phyloP scores from a whole-genome alignment of 2,113 vertebrate species.

The Haemorhous mexicanus region DNA sequence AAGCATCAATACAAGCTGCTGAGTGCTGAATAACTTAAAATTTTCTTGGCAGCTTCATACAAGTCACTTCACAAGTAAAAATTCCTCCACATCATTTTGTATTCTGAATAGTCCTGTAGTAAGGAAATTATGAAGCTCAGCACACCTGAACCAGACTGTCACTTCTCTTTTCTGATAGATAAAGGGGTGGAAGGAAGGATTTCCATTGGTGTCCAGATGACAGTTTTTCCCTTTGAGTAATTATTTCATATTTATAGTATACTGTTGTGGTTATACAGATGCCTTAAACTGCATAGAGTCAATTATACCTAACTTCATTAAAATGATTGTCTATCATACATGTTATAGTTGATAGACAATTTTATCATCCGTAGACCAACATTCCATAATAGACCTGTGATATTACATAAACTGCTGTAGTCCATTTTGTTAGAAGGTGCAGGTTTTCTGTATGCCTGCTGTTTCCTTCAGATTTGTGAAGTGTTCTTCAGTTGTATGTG shows the following conservation, averaged over 20 bases:
- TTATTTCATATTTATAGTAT: background rate
- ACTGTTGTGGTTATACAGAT: background rate
- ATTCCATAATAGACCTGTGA: background rate
- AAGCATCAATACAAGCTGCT: background rate
- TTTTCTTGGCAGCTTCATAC: background rate
- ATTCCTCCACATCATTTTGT: background rate
- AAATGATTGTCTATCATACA: background rate
- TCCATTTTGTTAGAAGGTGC: background rate
- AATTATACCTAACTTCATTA: background rate
- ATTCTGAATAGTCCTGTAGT: background rate
- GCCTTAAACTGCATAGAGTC: background rate
- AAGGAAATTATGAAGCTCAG: background rate
- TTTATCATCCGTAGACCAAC: background rate
- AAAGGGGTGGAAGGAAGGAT: background rate
- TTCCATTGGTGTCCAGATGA: background rate
- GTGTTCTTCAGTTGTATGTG: background rate
- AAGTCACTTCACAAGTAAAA: background rate
- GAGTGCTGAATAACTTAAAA: background rate
- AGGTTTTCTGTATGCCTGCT: background rate
- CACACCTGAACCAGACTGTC: background rate
- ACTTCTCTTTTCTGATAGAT: background rate
- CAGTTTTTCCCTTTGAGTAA: background rate
- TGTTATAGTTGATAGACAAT: background rate
- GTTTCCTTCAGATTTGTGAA: background rate
- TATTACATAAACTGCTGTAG: background rate